Evolutionary conservation across 2,797 vertebrate species (phyloP).

Genomic region (Premnoplex brunnescens): DNA sequence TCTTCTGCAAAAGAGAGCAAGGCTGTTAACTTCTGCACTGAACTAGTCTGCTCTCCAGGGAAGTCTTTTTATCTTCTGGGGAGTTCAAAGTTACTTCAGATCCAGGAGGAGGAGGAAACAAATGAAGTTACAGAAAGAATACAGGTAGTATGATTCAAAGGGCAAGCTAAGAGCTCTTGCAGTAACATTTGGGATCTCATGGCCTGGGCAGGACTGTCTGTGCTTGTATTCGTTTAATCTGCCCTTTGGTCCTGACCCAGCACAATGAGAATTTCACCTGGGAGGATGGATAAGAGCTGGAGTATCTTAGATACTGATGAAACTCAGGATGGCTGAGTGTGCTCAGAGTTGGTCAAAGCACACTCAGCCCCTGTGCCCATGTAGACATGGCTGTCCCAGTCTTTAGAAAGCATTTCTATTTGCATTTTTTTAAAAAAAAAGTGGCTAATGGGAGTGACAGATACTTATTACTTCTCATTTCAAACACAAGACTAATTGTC

Average conservation of each 20-base stretch:
- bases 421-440: no score
- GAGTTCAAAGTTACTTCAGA: background rate
- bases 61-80: background rate
- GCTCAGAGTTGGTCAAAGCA: background rate
- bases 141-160: background rate
- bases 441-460: conserved; percentile 45
- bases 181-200: background rate
- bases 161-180: background rate
- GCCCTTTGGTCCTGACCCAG: background rate
- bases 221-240: background rate
- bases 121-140: background rate
- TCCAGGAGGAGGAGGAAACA: background rate
- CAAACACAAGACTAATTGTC: conserved; percentile 62
- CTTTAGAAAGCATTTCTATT: background rate
- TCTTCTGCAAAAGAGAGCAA: background rate
- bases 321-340: background rate
- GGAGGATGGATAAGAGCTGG: background rate
- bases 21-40: background rate
- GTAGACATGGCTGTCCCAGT: background rate
- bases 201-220: background rate
- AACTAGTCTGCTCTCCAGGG: background rate
- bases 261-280: background rate
- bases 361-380: background rate
- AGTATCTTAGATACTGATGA: background rate
- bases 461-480: conserved; percentile 47